Conservation (phyloP, 2,113 vertebrate genomes). For the Epinephelus moara region DNA sequence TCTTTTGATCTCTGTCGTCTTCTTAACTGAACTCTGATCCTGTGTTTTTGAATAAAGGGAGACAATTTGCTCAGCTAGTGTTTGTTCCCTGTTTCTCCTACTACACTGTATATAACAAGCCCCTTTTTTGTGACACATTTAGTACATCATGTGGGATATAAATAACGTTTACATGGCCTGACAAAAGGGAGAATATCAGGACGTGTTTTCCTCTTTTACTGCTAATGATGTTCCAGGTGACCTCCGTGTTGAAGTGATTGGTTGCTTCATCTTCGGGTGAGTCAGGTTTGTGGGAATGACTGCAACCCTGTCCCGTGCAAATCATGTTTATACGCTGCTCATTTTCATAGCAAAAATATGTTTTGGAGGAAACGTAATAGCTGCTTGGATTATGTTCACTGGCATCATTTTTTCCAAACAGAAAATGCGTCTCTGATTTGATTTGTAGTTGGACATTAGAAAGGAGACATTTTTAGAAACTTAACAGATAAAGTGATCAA, state of each 20-base stretch:
- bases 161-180: conserved; percentile 1
- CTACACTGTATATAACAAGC: neutral
- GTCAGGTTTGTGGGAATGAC: conserved; percentile 1
- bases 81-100: neutral
- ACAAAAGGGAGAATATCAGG: neutral
- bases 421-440: neutral
- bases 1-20: conserved; percentile 32
- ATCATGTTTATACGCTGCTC: neutral
- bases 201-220: conserved; percentile 22
- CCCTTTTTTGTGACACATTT: conserved; percentile 18
- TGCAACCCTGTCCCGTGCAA: neutral
- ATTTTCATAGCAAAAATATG: neutral
- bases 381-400: neutral
- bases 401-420: neutral
- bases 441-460: neutral
- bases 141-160: conserved; percentile 16
- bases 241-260: conserved; percentile 32
- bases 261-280: conserved; percentile 12
- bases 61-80: conserved; percentile 16
- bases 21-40: conserved; percentile 35
- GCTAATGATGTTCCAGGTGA: conserved; percentile 43
- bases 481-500: too few relatives aligned
- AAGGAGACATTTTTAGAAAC: neutral
- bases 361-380: neutral
- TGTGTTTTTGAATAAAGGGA: neutral